Percentiles rank a stretch among this genome's conserved stretches.
These are phyloP conservation scores for Anolis sagrei DNA, from an alignment of 2,113 vertebrate species.

Conservation along the genomic window DNA sequence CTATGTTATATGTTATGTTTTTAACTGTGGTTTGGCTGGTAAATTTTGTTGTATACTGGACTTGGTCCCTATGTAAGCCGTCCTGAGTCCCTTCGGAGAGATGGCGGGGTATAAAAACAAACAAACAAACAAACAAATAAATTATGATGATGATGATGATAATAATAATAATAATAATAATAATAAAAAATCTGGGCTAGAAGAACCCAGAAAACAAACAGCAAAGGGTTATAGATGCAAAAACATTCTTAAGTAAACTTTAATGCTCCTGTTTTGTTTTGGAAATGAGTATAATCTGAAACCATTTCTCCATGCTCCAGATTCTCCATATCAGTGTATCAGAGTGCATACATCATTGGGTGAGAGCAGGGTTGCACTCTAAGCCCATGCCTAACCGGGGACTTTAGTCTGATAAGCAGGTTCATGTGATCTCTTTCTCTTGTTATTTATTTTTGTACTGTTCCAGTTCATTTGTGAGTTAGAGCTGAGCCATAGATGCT, in stretches of 20 bases:
- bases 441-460: background rate
- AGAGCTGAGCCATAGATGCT: background rate
- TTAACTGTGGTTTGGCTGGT: too few relatives aligned
- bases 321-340: background rate
- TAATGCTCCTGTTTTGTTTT: background rate
- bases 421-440: slow-evolving; percentile 4
- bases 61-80: too few relatives aligned
- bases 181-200: background rate
- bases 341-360: background rate
- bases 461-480: slow-evolving; percentile 1
- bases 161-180: too few relatives aligned
- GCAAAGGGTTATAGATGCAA: background rate
- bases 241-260: background rate
- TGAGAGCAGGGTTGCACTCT: background rate
- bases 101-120: too few relatives aligned
- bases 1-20: too few relatives aligned
- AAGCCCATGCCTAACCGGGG: background rate
- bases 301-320: background rate
- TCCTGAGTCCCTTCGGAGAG: too few relatives aligned
- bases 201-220: background rate
- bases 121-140: too few relatives aligned
- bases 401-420: background rate
- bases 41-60: too few relatives aligned
- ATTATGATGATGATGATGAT: too few relatives aligned
- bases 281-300: background rate